phyloP scores from a whole-genome alignment of 1,140 invertebrate species.

The Cecropterus lyciades region DNA sequence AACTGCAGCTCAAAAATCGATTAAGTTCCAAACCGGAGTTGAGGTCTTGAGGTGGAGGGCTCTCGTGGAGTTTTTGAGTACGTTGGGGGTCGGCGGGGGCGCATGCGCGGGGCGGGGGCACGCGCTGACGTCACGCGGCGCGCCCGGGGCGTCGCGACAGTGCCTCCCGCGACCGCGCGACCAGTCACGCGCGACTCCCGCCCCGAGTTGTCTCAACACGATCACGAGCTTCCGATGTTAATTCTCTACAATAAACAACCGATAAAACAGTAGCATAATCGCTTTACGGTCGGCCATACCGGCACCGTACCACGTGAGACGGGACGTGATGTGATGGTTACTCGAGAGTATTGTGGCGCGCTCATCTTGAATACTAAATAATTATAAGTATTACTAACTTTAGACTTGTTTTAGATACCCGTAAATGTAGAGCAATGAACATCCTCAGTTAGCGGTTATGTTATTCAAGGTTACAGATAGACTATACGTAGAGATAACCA shows the following conservation, averaged over 20 bases:
- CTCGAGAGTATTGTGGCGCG: constrained; percentile 22
- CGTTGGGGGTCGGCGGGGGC: constrained; percentile 47
- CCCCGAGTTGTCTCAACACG: constrained; percentile 56
- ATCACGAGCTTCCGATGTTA: constrained; percentile 73
- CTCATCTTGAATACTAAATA: constrained; percentile 29
- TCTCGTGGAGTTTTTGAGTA: constrained; percentile 73
- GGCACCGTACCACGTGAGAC: constrained; percentile 40
- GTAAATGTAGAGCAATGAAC: constrained; percentile 6
- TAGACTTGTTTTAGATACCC: constrained; percentile 22
- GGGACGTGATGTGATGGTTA: constrained; percentile 41
- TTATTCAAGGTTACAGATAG: background rate
- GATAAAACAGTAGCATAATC: constrained; percentile 34
- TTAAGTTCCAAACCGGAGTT: constrained; percentile 77
- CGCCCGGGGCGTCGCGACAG: constrained; percentile 69
- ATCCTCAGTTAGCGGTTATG: background rate
- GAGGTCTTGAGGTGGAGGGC: constrained; percentile 79
- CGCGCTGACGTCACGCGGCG: constrained; percentile 75
- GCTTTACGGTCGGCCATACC: constrained; percentile 13
- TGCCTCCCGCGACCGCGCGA: constrained; percentile 70
- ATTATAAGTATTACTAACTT: constrained; percentile 33
- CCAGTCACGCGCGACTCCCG: constrained; percentile 71
- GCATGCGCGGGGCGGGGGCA: constrained; percentile 69
- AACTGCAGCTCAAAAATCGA: constrained; percentile 79
- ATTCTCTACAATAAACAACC: constrained; percentile 56
- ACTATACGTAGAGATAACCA: background rate